Evolutionary conservation across 2,888 invertebrate species (phyloP).

Genomic region (Lampropteryx suffumata): DNA sequence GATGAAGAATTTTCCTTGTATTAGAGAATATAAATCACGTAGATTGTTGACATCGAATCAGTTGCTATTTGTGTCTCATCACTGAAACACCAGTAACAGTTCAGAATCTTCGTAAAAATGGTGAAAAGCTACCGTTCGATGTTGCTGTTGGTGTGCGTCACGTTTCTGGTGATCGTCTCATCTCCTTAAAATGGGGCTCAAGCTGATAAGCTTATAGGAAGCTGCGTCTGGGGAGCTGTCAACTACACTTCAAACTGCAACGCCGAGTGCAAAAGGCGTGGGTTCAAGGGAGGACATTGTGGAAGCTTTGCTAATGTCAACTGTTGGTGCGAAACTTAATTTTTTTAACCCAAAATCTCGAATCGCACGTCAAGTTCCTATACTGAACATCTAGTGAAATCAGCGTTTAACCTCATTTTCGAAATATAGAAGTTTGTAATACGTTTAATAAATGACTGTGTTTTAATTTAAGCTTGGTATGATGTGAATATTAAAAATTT

Average conservation of each 20-base stretch:
- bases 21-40: not conserved
- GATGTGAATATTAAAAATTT: too few relatives aligned
- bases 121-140: not conserved
- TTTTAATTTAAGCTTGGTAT: too few relatives aligned
- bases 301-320: too few relatives aligned
- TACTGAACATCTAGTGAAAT: too few relatives aligned
- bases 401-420: too few relatives aligned
- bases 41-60: not conserved
- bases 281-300: not conserved
- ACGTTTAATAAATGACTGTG: too few relatives aligned
- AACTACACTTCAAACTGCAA: not conserved
- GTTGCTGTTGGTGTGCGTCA: not conserved
- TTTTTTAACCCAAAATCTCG: too few relatives aligned
- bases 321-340: not conserved
- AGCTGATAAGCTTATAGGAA: not conserved
- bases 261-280: not conserved
- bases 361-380: too few relatives aligned
- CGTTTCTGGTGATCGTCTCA: too few relatives aligned
- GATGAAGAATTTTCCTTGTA: too few relatives aligned
- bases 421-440: too few relatives aligned
- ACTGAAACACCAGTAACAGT: not conserved
- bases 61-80: not conserved
- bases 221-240: not conserved
- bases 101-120: not conserved
- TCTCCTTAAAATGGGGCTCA: not conserved